Percentiles rank a stretch among this genome's conserved stretches.
Evolutionary conservation across 2,113 vertebrate genomes (phyloP).

Genomic region (Phaetusa simplex): DNA sequence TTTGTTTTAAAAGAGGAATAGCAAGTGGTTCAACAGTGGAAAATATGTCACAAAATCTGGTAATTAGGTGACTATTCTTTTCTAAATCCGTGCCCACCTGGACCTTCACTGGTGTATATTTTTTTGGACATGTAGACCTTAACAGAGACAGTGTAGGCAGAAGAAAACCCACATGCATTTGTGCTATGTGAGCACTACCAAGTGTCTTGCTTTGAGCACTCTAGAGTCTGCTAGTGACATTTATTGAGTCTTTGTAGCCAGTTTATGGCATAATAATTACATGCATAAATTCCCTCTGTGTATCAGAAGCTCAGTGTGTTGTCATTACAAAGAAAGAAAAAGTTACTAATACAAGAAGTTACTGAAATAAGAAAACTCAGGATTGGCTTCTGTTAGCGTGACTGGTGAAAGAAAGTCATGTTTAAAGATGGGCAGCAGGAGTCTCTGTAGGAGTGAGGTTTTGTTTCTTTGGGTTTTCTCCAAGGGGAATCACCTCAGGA

Average conservation of each 20-base stretch:
- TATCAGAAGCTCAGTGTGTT: background rate
- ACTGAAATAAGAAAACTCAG: background rate
- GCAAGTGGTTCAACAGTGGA: background rate
- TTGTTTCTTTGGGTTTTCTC: background rate
- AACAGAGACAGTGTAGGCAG: background rate
- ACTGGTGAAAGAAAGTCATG: background rate
- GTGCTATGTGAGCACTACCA: background rate
- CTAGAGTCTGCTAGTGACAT: background rate
- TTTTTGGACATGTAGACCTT: background rate
- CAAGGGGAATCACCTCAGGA: background rate
- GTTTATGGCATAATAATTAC: background rate
- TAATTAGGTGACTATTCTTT: background rate
- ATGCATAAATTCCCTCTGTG: background rate
- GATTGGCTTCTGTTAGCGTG: background rate
- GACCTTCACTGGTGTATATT: background rate
- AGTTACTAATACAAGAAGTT: background rate
- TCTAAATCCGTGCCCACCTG: background rate
- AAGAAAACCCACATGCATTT: background rate
- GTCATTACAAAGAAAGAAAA: background rate
- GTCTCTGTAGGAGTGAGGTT: background rate
- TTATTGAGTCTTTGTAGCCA: background rate
- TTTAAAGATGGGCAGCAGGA: background rate
- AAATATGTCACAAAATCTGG: background rate
- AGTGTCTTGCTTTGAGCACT: background rate
- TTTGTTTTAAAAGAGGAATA: background rate